phyloP scores from a whole-genome alignment of 2,113 vertebrate species.

The Aphyosemion australe region DNA sequence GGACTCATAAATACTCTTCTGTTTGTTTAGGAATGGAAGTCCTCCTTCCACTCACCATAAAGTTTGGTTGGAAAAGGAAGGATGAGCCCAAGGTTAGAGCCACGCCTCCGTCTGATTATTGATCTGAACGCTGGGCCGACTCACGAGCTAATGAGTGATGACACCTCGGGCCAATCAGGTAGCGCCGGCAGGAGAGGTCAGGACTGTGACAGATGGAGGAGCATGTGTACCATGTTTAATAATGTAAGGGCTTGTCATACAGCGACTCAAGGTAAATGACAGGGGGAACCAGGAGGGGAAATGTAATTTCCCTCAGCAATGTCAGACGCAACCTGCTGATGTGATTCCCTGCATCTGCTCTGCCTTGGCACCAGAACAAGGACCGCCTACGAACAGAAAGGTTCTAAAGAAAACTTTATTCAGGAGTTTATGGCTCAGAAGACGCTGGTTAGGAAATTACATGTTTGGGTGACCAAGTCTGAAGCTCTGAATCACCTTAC shows the following conservation, averaged over 20 bases:
- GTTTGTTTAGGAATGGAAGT: conserved; percentile 46
- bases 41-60: conserved; percentile 1
- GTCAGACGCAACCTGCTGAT: conserved; percentile 38
- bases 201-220: conserved; percentile 52
- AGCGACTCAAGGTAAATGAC: conserved; percentile 51
- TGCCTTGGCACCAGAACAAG: conserved; percentile 3
- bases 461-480: too few species aligned
- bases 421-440: not conserved
- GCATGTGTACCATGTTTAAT: conserved; percentile 51
- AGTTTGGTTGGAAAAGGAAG: conserved; percentile 15
- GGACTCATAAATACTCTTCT: conserved; percentile 58
- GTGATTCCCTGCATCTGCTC: conserved; percentile 37
- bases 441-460: not conserved
- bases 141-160: conserved; percentile 44
- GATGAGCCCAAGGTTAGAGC: conserved; percentile 53
- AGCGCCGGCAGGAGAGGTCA: conserved; percentile 32
- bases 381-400: conserved; percentile 6
- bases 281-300: conserved; percentile 24
- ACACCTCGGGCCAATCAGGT: conserved; percentile 42
- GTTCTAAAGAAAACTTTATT: not conserved
- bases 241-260: conserved; percentile 51
- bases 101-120: conserved; percentile 5
- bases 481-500: too few species aligned
- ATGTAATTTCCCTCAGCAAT: conserved; percentile 49
- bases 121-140: conserved; percentile 30